phyloP scores from a whole-genome alignment of 1,140 invertebrate genomes.

The Coboldia fuscipes region DNA sequence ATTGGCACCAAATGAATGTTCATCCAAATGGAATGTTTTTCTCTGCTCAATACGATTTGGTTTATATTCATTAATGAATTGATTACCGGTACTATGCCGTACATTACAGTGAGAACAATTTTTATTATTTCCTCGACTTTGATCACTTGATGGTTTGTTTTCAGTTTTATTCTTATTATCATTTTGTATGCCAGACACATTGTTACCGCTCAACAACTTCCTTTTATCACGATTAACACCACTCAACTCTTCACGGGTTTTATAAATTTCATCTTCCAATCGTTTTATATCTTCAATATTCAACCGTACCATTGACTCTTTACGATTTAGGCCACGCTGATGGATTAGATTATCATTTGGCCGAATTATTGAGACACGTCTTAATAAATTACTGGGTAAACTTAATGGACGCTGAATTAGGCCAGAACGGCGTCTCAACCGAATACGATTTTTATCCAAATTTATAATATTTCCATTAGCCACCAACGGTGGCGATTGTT shows the following conservation, averaged over 20 bases:
- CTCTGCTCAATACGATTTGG: not conserved
- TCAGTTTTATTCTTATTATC: too few relatives aligned
- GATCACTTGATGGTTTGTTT: too few relatives aligned
- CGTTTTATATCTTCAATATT: not conserved
- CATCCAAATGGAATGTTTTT: not conserved
- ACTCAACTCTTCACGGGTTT: not conserved
- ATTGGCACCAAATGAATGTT: not conserved
- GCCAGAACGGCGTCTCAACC: not conserved
- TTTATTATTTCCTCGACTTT: too few relatives aligned
- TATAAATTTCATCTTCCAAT: conserved; percentile 1
- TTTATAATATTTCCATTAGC: not conserved
- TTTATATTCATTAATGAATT: too few relatives aligned
- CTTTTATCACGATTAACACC: not conserved
- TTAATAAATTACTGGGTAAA: not conserved
- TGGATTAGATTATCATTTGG: not conserved
- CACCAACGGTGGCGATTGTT: too few relatives aligned
- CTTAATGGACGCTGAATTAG: not conserved
- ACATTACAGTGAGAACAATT: not conserved
- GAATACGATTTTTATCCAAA: conserved; percentile 1
- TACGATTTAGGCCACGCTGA: not conserved
- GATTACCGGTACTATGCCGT: too few relatives aligned
- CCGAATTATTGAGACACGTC: too few relatives aligned
- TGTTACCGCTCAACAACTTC: not conserved
- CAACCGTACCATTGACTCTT: not conserved
- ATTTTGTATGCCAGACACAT: too few relatives aligned